Conservation (phyloP, 2,888 invertebrate genomes). For the Marasmarcha lunaedactyla region DNA sequence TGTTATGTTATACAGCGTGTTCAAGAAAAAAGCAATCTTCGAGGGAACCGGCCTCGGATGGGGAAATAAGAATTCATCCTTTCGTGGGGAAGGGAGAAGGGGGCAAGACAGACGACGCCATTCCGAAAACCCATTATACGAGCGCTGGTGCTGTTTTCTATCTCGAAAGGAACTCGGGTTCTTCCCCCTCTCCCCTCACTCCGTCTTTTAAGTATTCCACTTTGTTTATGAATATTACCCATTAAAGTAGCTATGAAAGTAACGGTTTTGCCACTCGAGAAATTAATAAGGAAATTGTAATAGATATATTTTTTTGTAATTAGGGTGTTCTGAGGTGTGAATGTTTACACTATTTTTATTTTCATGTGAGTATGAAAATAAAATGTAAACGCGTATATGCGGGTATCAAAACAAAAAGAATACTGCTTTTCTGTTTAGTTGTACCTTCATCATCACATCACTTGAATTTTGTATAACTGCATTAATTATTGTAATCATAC, state of each 20-base stretch:
- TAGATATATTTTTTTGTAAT: slow-evolving; percentile 54
- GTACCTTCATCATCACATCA: too few species aligned
- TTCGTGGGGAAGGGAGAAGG: slow-evolving; percentile 51
- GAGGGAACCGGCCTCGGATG: slow-evolving; percentile 32
- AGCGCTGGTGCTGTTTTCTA: slow-evolving; percentile 74
- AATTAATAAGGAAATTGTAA: slow-evolving; percentile 70
- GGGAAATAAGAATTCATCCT: slow-evolving; percentile 72
- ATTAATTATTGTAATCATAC: too few species aligned
- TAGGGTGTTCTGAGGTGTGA: slow-evolving; percentile 11
- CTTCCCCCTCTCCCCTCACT: slow-evolving; percentile 22
- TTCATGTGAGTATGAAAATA: too few species aligned
- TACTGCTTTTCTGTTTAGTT: too few species aligned
- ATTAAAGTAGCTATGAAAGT: slow-evolving; percentile 70
- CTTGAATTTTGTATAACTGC: too few species aligned
- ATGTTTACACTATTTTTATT: too few species aligned
- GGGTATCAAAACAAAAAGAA: too few species aligned
- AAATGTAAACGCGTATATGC: too few species aligned
- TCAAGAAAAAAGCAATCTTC: slow-evolving; percentile 65
- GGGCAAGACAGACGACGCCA: slow-evolving; percentile 77
- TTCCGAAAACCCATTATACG: slow-evolving; percentile 79
- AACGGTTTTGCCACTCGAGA: slow-evolving; percentile 64
- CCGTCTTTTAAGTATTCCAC: slow-evolving; percentile 52
- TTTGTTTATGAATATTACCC: slow-evolving; percentile 70
- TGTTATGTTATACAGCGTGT: slow-evolving; percentile 65
- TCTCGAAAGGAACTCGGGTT: slow-evolving; percentile 44